A percentile compares a stretch with the other conserved stretches of the same genome.
These are phyloP conservation scores for Rhagonycha lutea DNA, from an alignment of 2,888 invertebrate species.

Conservation along the genomic window DNA sequence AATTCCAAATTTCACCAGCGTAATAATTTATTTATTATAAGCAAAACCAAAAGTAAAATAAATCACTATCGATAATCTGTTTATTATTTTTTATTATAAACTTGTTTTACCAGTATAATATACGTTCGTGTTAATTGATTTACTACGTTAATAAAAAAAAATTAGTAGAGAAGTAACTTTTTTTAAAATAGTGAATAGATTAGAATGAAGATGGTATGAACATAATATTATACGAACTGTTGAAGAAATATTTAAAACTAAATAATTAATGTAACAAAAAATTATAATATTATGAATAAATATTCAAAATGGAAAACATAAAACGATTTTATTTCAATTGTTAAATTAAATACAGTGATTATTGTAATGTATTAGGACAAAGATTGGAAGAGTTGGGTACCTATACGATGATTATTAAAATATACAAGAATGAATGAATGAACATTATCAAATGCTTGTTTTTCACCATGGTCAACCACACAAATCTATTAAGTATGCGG, in stretches of 20 bases:
- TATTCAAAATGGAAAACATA: not conserved
- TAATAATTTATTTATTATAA: no score
- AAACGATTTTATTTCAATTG: not conserved
- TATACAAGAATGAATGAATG: not conserved
- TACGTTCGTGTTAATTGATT: not conserved
- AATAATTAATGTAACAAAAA: not conserved
- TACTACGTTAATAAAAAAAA: not conserved
- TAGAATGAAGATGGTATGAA: not conserved
- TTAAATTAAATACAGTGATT: not conserved
- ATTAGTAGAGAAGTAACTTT: no score
- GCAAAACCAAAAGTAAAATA: not conserved
- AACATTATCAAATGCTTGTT: not conserved
- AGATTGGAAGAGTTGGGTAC: not conserved
- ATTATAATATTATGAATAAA: not conserved
- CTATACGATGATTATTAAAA: not conserved
- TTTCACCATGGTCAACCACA: not conserved
- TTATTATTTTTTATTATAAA: not conserved
- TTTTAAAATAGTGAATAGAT: not conserved
- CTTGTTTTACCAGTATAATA: not conserved
- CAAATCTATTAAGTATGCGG: not conserved
- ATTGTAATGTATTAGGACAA: not conserved
- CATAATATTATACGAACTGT: not conserved
- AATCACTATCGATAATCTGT: not conserved
- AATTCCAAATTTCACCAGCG: no score
- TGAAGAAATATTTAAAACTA: not conserved